These are phyloP conservation scores for Varecia variegata DNA, from an alignment of 2,797 vertebrate species.

Conservation along the genomic window DNA sequence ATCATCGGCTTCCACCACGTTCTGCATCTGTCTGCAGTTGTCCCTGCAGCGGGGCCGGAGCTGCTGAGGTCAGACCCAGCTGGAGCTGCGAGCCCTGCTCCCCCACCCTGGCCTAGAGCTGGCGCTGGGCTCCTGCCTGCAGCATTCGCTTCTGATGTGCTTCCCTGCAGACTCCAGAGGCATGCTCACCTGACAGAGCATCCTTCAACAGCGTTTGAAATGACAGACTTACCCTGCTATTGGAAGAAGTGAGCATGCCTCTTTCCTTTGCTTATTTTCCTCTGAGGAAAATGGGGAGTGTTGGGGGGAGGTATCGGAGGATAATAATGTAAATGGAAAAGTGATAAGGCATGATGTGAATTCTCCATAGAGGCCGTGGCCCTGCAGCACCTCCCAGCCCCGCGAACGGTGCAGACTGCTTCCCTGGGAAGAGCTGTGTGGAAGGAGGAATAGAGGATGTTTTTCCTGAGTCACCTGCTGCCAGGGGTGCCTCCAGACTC, in stretches of 20 bases:
- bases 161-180: rapidly evolving
- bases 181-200: rapidly evolving
- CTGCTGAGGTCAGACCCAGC: neutral
- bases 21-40: neutral
- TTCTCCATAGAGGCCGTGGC: neutral
- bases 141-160: neutral
- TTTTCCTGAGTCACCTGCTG: neutral
- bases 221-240: rapidly evolving
- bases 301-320: neutral
- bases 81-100: too few species aligned
- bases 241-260: neutral
- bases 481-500: neutral
- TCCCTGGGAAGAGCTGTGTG: neutral
- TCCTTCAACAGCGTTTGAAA: neutral
- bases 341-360: neutral
- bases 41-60: neutral
- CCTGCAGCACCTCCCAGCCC: rapidly evolving
- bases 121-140: neutral
- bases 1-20: neutral
- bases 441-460: too few species aligned
- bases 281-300: neutral
- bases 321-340: neutral
- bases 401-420: rapidly evolving
- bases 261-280: neutral
- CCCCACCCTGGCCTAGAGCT: neutral